These are phyloP conservation scores for Drosophila prostipennis DNA, from an alignment of 2,888 invertebrate genomes.

Conservation along the genomic window DNA sequence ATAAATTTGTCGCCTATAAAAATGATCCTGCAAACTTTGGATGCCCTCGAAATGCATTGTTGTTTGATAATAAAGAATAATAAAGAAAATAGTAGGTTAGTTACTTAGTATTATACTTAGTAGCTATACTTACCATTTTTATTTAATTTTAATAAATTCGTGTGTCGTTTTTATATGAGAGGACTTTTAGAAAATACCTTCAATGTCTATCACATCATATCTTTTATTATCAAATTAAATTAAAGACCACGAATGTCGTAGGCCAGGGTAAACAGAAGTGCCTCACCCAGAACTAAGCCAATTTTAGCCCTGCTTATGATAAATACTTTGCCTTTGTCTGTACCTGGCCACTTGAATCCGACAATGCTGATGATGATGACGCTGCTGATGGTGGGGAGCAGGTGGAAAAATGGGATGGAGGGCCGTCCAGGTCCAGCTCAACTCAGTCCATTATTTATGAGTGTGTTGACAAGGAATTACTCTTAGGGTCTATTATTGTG, in stretches of 20 bases:
- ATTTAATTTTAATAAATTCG: too few relatives aligned
- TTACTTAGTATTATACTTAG: too few relatives aligned
- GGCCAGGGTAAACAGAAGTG: constrained; percentile 16
- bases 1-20: constrained; percentile 76
- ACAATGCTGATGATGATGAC: constrained; percentile 57
- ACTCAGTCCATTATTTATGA: constrained; percentile 80
- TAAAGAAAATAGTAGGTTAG: too few relatives aligned
- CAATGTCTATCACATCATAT: too few relatives aligned
- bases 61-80: too few relatives aligned
- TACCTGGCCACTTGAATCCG: constrained; percentile 57
- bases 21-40: constrained; percentile 56
- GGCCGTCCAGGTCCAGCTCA: constrained; percentile 52
- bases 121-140: too few relatives aligned
- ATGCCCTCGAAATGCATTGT: constrained; percentile 46
- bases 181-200: too few relatives aligned
- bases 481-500: constrained; percentile 74
- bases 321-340: constrained; percentile 68
- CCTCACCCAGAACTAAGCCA: not conserved
- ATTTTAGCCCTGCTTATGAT: constrained; percentile 61
- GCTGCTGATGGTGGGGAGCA: constrained; percentile 43
- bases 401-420: not conserved
- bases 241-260: too few relatives aligned
- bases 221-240: too few relatives aligned
- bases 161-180: too few relatives aligned
- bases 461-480: constrained; percentile 81